Evolutionary conservation across 35 echinoderm and acorn worm species (phyloP).

Genomic region (Ophioderma brevispina): DNA sequence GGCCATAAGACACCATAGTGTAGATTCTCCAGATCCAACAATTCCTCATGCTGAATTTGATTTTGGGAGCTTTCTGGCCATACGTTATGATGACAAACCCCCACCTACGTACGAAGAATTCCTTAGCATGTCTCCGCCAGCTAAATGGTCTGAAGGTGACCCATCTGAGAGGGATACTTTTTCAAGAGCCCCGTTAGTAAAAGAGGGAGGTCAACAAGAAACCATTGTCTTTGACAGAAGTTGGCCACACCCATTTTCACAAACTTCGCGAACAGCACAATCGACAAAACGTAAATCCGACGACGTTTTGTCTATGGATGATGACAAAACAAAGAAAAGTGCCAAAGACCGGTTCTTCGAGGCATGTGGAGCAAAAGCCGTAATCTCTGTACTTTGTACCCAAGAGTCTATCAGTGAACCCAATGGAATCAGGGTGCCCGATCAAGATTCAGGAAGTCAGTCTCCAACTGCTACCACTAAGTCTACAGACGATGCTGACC

Average conservation of each 20-base stretch:
- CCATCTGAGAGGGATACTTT: neutral
- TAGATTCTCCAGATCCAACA: neutral
- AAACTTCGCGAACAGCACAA: neutral
- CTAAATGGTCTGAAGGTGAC: neutral
- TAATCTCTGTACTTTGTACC: constrained; percentile 83
- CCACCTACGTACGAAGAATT: neutral
- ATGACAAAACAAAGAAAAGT: constrained; percentile 61
- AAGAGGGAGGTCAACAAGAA: neutral
- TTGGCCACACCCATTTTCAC: neutral
- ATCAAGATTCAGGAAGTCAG: neutral
- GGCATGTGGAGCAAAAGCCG: constrained; percentile 79
- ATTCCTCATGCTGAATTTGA: neutral
- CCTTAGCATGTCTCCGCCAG: neutral
- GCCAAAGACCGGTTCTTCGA: constrained; percentile 87
- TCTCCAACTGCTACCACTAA: neutral
- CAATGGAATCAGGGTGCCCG: constrained; percentile 24
- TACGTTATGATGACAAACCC: neutral
- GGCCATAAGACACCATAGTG: neutral
- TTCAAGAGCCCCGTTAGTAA: neutral
- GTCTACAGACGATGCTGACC: neutral
- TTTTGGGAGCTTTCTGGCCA: neutral
- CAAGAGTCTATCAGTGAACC: constrained; percentile 79
- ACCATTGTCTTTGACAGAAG: neutral
- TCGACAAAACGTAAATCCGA: neutral
- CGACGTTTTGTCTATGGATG: neutral